Evolutionary conservation across 2,888 invertebrate species (phyloP).

Genomic region (Phlogophora meticulosa): DNA sequence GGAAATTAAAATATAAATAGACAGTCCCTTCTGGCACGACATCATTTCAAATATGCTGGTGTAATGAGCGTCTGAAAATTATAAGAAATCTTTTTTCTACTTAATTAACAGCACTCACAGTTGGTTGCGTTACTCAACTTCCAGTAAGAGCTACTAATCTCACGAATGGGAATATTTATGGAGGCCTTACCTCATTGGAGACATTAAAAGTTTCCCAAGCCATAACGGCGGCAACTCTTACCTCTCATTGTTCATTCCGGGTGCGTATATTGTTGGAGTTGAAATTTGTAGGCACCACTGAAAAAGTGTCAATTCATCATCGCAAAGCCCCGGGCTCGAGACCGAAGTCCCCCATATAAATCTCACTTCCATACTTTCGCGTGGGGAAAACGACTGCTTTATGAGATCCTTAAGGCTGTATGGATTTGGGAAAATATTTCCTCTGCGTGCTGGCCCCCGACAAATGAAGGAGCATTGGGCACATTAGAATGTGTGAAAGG

Average conservation of each 20-base stretch:
- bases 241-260: constrained; percentile 89
- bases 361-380: constrained; percentile 91
- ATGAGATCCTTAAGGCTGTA: constrained; percentile 92
- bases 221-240: constrained; percentile 84
- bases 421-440: constrained; percentile 92
- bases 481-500: constrained; percentile 90
- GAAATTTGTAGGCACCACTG: constrained; percentile 89
- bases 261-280: constrained; percentile 89
- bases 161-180: constrained; percentile 86
- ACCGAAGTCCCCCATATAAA: constrained; percentile 89
- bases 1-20: constrained; percentile 76
- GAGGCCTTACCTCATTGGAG: constrained; percentile 87
- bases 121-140: constrained; percentile 76
- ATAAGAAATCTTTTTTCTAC: constrained; percentile 61
- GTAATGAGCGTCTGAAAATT: constrained; percentile 57
- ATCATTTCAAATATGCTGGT: constrained; percentile 47
- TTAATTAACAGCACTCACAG: constrained; percentile 77
- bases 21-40: constrained; percentile 52
- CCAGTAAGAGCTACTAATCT: constrained; percentile 85
- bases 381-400: constrained; percentile 91
- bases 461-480: constrained; percentile 90
- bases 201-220: constrained; percentile 89
- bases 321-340: constrained; percentile 89
- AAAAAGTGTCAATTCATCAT: constrained; percentile 91
- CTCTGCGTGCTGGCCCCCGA: constrained; percentile 89